phyloP scores from a whole-genome alignment of 2,113 vertebrate genomes.

The Tetrax tetrax region DNA sequence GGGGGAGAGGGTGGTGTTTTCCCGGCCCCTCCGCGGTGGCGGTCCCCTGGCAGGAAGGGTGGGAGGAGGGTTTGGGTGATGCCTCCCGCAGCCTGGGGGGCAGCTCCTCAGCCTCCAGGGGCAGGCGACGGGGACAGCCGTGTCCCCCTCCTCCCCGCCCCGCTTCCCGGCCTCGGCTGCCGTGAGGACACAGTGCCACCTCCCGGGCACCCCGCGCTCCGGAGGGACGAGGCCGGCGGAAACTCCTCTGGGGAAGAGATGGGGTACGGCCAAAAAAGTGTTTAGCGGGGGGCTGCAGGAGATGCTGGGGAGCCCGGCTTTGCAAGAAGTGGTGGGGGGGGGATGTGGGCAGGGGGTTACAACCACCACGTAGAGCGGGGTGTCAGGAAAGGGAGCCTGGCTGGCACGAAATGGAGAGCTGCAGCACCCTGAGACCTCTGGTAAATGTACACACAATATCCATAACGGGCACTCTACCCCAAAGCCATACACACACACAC shows the following conservation, averaged over 20 bases:
- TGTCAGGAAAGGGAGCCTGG: neutral
- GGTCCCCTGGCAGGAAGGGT: neutral
- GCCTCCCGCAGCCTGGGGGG: neutral
- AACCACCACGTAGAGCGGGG: accelerated
- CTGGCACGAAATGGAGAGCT: neutral
- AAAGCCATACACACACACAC: no score
- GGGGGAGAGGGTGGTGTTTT: neutral
- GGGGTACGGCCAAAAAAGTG: no score
- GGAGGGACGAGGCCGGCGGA: accelerated
- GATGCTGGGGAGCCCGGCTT: neutral
- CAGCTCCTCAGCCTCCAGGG: neutral
- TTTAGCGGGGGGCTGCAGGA: no score
- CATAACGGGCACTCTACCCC: no score
- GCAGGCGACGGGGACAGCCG: neutral
- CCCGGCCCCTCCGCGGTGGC: neutral
- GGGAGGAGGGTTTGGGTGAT: neutral
- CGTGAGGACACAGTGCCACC: constrained; percentile 39
- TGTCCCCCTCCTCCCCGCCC: no score
- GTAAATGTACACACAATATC: accelerated
- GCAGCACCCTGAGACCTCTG: neutral
- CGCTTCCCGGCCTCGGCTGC: neutral
- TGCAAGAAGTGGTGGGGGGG: neutral
- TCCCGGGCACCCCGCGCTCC: neutral
- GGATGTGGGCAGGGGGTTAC: neutral
- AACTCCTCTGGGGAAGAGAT: accelerated